phyloP scores from a whole-genome alignment of 2,888 invertebrate species.

The Cataglyphis cursor region DNA sequence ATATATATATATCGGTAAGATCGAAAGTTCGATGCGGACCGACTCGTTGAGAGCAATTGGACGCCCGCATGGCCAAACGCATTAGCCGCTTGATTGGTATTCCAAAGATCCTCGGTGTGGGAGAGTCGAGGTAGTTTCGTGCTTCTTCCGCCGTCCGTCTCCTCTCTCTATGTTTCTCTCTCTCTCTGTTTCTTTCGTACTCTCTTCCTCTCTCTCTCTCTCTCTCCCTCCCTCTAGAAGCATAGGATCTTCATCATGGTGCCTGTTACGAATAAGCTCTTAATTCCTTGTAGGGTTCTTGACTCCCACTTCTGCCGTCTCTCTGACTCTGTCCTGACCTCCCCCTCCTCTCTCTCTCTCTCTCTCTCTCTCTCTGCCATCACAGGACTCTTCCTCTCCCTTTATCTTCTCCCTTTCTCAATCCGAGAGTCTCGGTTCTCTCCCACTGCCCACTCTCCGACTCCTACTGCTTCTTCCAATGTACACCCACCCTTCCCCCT shows the following conservation, averaged over 20 bases:
- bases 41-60: conserved; percentile 78
- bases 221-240: conserved; percentile 45
- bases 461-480: conserved; percentile 68
- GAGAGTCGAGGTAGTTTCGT: conserved; percentile 71
- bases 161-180: not conserved
- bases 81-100: conserved; percentile 77
- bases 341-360: conserved; percentile 27
- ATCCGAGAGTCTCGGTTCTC: conserved; percentile 69
- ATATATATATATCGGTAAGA: conserved; percentile 39
- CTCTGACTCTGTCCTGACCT: conserved; percentile 39
- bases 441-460: conserved; percentile 60
- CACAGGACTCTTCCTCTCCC: conserved; percentile 41
- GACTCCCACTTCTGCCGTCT: conserved; percentile 56
- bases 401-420: conserved; percentile 63
- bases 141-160: conserved; percentile 40
- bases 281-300: conserved; percentile 85
- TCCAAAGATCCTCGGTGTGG: conserved; percentile 73
- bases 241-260: conserved; percentile 83
- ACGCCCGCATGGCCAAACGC: conserved; percentile 82
- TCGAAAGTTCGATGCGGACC: conserved; percentile 63
- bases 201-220: not conserved
- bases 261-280: conserved; percentile 85
- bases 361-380: conserved; percentile 5
- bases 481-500: conserved; percentile 58
- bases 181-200: conserved; percentile 33